Evolutionary conservation across 2,113 vertebrate species (phyloP).

Genomic region (Atlantisia rogersi): DNA sequence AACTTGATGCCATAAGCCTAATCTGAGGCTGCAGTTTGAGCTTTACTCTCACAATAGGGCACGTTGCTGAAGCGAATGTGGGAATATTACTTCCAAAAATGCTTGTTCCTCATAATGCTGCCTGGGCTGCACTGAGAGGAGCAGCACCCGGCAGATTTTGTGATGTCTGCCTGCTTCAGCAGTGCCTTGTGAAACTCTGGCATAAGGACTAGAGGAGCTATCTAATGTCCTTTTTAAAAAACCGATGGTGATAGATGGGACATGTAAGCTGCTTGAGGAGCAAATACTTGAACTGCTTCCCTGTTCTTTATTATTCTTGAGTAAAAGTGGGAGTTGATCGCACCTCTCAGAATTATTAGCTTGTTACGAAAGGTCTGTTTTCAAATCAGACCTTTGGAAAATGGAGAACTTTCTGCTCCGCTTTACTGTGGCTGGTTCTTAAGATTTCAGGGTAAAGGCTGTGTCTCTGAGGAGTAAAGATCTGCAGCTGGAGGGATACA

Average conservation of each 20-base stretch:
- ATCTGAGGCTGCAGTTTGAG: not conserved
- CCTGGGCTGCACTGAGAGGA: fast-evolving
- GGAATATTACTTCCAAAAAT: not conserved
- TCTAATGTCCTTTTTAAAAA: not conserved
- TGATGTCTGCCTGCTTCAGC: not conserved
- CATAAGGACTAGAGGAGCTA: not conserved
- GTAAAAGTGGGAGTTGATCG: not conserved
- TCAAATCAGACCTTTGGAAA: not conserved
- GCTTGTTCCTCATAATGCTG: not conserved
- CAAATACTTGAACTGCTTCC: not conserved
- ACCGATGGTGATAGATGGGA: not conserved
- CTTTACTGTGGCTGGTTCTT: not conserved
- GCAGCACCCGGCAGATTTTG: not conserved
- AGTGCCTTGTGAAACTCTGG: not conserved
- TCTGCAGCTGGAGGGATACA: not conserved
- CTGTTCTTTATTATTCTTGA: not conserved
- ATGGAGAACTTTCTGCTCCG: not conserved
- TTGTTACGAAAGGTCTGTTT: not conserved
- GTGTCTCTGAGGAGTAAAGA: not conserved
- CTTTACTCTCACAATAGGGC: not conserved
- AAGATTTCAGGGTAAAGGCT: not conserved
- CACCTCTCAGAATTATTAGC: not conserved
- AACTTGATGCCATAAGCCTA: fast-evolving
- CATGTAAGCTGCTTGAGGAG: not conserved
- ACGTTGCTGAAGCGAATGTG: not conserved